Conservation (phyloP, 2,797 vertebrate genomes). For the Halcyon leucocephala region DNA sequence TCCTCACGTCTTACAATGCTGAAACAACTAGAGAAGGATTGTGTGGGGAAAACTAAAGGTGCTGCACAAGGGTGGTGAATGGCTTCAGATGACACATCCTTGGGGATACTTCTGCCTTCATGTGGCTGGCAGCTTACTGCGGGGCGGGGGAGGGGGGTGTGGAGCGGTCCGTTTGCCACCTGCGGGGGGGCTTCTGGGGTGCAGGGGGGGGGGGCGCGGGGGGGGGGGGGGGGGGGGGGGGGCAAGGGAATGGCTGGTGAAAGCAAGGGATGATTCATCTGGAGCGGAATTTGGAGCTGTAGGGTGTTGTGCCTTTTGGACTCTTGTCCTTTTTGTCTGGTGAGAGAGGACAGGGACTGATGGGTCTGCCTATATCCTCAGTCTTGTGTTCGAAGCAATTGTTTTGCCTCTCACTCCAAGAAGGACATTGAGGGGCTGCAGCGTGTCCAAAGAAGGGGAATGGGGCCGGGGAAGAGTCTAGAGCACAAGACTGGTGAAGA, state of each 20-base stretch:
- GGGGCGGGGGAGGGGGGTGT: too few relatives aligned
- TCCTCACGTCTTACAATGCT: not conserved
- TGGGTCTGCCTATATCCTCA: not conserved
- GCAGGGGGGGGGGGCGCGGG: too few relatives aligned
- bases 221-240: not conserved
- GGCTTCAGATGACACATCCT: not conserved
- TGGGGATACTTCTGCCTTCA: not conserved
- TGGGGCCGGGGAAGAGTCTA: not conserved
- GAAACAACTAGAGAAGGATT: not conserved
- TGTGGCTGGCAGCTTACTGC: not conserved
- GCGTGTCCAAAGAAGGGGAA: not conserved
- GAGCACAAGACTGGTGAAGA: not conserved
- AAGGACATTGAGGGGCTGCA: not conserved
- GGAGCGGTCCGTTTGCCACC: too few relatives aligned
- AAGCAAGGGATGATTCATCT: not conserved
- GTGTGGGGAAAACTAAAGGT: not conserved
- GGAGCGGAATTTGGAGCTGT: not conserved
- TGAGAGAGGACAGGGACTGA: not conserved
- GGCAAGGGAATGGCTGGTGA: not conserved
- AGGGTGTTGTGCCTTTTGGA: not conserved
- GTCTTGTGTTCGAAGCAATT: not conserved
- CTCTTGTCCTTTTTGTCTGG: not conserved
- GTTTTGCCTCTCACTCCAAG: not conserved
- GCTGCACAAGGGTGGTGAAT: fast-evolving
- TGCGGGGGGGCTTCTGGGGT: too few relatives aligned